A percentile compares a stretch with the other conserved stretches of the same genome.
Evolutionary conservation across 2,888 invertebrate genomes (phyloP).

Genomic region (Beris morrisii): DNA sequence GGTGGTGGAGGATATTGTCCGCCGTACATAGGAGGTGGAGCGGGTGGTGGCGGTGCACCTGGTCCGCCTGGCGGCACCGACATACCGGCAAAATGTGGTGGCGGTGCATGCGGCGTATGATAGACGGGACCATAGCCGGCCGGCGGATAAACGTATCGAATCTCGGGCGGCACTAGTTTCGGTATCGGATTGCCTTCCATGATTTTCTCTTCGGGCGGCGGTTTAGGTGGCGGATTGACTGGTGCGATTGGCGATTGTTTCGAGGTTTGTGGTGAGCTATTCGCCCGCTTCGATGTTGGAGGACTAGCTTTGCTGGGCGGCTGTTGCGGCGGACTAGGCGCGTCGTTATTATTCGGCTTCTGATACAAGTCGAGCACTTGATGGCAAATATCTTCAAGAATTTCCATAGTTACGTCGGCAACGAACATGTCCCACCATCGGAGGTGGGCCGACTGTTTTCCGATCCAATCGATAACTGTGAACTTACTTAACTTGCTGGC

Average conservation of each 20-base stretch:
- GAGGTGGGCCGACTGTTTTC: conserved; percentile 71
- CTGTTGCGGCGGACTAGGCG: conserved; percentile 69
- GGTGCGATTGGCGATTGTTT: conserved; percentile 14
- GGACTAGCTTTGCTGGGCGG: conserved; percentile 52
- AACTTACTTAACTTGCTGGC: conserved; percentile 95
- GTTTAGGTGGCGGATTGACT: conserved; percentile 11
- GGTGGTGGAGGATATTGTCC: conserved; percentile 58
- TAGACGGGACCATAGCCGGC: conserved; percentile 57
- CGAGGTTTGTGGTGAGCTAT: conserved; percentile 39
- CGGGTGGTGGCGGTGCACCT: conserved; percentile 46
- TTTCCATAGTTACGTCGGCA: conserved; percentile 89
- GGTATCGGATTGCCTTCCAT: conserved; percentile 38
- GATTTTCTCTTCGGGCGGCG: conserved; percentile 30
- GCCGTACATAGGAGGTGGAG: conserved; percentile 50
- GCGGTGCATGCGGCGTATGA: conserved; percentile 43
- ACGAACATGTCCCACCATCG: conserved; percentile 99
- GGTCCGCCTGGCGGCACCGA: conserved; percentile 34
- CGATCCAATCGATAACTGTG: conserved; percentile 91
- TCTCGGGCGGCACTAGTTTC: conserved; percentile 41
- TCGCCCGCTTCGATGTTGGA: conserved; percentile 38
- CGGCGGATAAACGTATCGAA: conserved; percentile 50
- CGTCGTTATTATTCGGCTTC: conserved; percentile 64
- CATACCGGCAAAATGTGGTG: conserved; percentile 39
- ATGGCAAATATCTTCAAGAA: conserved; percentile 96
- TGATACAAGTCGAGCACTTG: conserved; percentile 92